These are phyloP conservation scores for Mobula birostris DNA, from an alignment of 2,113 vertebrate species.

Conservation along the genomic window DNA sequence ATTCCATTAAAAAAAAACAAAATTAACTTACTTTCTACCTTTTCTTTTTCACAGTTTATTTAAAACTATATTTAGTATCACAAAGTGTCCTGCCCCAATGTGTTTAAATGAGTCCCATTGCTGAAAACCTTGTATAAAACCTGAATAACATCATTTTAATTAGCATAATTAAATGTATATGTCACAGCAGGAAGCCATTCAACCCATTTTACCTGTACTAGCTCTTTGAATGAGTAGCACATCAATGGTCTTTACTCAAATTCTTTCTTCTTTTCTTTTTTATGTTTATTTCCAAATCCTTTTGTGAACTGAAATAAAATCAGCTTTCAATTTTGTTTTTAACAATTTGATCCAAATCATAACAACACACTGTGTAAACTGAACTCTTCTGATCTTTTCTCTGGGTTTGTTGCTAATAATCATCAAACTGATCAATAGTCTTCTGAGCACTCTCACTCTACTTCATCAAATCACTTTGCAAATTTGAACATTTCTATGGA, in stretches of 20 bases:
- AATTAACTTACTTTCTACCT: neutral
- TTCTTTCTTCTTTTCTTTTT: neutral
- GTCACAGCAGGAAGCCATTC: no score
- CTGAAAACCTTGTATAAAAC: neutral
- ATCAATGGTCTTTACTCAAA: no score
- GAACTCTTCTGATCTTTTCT: neutral
- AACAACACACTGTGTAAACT: neutral
- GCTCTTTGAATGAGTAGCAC: neutral
- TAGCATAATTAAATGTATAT: neutral
- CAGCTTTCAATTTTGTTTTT: neutral
- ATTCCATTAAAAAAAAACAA: neutral
- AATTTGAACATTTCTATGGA: no score
- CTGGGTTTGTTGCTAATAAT: no score
- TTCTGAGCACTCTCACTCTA: no score
- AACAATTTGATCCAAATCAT: neutral
- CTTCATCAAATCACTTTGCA: no score
- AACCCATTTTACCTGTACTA: neutral
- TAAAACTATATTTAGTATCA: neutral
- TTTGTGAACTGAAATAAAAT: neutral
- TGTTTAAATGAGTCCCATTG: neutral
- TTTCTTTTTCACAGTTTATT: neutral
- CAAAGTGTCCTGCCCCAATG: neutral
- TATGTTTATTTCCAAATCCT: neutral
- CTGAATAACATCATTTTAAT: neutral
- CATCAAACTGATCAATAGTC: no score